Base-by-base conservation (phyloP, 2,113 vertebrate species). In the Dasyurus viverrinus region DNA sequence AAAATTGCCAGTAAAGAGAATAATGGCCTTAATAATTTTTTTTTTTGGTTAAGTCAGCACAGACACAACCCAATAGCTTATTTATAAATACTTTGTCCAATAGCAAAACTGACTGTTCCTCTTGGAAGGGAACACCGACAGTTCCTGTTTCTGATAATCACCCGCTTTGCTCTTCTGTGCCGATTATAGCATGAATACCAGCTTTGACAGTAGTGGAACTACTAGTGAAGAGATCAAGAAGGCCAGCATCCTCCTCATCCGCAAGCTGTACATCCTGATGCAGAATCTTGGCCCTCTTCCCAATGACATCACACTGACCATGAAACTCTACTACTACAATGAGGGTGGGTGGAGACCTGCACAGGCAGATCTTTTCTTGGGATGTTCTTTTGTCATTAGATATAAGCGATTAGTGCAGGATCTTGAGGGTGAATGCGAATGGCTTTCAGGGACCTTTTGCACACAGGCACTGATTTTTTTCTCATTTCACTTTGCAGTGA, bases 261-360 rank as follows among this genome's bases (percentile, higher is more conserved):
- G 97, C 27, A 98, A 98, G 36, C 94, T 99, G 50, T 99, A 99
- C 95, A 91, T 98, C 89, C 89, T 99, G 90, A 98, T 98, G 98
- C 99, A 99, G 92, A 98, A 99, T 97, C 98, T 99, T 0, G 98
- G 98, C 0, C 98, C 98, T 0, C 98, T 99, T 94, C 99, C 99
- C 95, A 98, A 90, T 4, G 98, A 99, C 54, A 84, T 99, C 36
- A 97, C 98, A 55, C 97, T 99, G 89, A 98, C 98, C 94, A 99
- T 99, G 99, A 99, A 98, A 68, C 98, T 99, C 84, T 98, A 98
- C 97, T 99, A 99, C 95, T 99, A 99, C 95, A 98, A 95, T 22
- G 97, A 98, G 25, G 98, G 99, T 99, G 97, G 54, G 98, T 98
- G 89, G 57, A 93, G 90, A 60, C 25, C 47, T 94, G 48, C 92